Evolutionary conservation across 1,140 invertebrate genomes (phyloP), one percentile per base, ranked within the genome.

Genomic region (Vollenhovia emeryi): DNA sequence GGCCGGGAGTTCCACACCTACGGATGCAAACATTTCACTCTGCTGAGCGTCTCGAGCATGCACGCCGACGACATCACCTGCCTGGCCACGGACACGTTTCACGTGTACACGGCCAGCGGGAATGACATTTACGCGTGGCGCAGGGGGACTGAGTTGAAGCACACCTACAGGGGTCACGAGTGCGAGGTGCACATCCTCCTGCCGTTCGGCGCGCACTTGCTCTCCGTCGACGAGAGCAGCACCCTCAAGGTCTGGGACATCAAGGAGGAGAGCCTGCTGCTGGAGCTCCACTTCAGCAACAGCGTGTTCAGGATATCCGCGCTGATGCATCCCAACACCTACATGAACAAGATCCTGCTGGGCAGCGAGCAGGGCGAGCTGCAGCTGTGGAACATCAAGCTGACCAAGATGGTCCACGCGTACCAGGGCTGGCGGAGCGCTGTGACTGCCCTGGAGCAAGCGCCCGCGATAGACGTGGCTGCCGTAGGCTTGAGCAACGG

Each of bases 311-410:
- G 96, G 91, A 97, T 99, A 13, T 97, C 97, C 0, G 95, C 97
- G 0, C 86, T 99, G 1, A 95, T 97, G 64, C 99, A 99, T 96
- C 99, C 99, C 2, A 96, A 96, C 60, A 99, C 99, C 0, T 99
- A 99, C 92, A 93, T 99, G 2, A 99, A 99, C 93, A 99, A 99
- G 95, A 96, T 99, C 64, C 93, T 99, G n/a, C 94, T 99, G 64
- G 99, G 97, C 15, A 99, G 98, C 89, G 95, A 97, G 73, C 98
- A 99, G 94, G 99, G 99, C 0, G 93, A 95, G 50, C 87, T 99
- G 82, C 98, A 99, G 90, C 93, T 99, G 62, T 99, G 98, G 98
- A 99, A 99, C 95, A 95, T 99, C 5, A 97, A 97, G 75, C 96
- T 96, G 87, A 95, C 96, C 71, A 98, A 97, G 92, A 95, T 98